Base-by-base conservation (phyloP, 2,113 vertebrate species). In the Sphyrna mokarran region DNA sequence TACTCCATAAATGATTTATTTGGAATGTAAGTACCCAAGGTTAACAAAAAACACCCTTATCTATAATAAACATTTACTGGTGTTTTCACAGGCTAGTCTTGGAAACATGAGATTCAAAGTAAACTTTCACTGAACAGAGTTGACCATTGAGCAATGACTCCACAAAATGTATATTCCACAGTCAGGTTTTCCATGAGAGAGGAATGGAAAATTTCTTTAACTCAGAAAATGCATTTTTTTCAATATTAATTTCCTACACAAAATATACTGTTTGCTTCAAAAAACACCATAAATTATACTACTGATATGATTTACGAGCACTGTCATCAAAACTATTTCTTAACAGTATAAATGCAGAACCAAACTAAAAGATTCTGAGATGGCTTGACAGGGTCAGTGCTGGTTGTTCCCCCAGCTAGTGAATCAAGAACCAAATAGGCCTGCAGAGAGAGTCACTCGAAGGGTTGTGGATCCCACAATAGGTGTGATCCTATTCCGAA, bases 11-110 rank as follows among this genome's bases (percentile, higher is more conserved):
- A 72, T 95, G 33, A 95, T 72, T 95, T 48, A 95, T 72, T 40
- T 94, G 70, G 18, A 94, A 94, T 40, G 66, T 43, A 69, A 94
- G 37, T 70, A 72, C 94, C 26, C 94, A 95, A 95, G 69, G 94
- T 48, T 95, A 95, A 95, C 70, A 76, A 4, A 40, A 95, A 95
- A 95, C 0, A 7, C 69, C 63, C 10, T 91, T 72, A 95, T 54
- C 94, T 18, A 1, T 54, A 72, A 76, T 14, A 76, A 76, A 76
- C 54, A 72, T 48, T 72, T 72, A 54, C 43, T 69, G 54, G 43
- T 48, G 37, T 70, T 95, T 26, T n/a, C 26, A 69, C 23, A 72
- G 22, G 94, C 94, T 76, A 72, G 37, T 68, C 63, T 40, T 70
- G n/a, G n/a, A 69, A 90, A 90, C 66, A 70, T 4, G 7, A 70